A percentile compares a stretch with the other conserved stretches of the same genome.
These are phyloP conservation scores for Pomatostomus ruficeps DNA, from an alignment of 2,113 vertebrate species.

Conservation along the genomic window DNA sequence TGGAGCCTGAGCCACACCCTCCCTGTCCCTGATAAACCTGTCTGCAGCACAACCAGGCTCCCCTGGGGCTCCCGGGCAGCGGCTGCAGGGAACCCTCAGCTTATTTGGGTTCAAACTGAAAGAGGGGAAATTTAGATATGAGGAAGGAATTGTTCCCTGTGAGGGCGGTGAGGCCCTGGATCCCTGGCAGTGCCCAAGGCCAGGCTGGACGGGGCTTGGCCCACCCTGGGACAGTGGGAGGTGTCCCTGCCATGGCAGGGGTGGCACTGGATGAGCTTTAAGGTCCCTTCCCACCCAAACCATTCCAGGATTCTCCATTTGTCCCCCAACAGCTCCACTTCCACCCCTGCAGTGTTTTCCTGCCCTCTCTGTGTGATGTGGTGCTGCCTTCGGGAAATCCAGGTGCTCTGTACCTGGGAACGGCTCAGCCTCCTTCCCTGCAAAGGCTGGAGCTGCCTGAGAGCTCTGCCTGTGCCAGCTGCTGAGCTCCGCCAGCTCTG, in stretches of 20 bases:
- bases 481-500: accelerated
- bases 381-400: not conserved
- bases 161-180: not conserved
- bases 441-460: not conserved
- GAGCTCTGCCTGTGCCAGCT: not conserved
- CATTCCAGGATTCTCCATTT: not conserved
- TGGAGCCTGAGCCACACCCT: not conserved
- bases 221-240: not conserved
- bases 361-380: not conserved
- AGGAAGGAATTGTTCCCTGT: not conserved
- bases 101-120: not conserved
- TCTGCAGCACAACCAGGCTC: not conserved
- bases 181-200: not conserved
- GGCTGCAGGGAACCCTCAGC: not conserved
- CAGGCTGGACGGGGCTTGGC: not conserved
- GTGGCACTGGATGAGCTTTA: accelerated
- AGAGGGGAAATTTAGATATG: not conserved
- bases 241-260: not conserved
- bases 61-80: not conserved
- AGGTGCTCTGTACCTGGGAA: not conserved
- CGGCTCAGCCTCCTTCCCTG: not conserved
- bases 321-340: not conserved
- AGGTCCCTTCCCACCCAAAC: not conserved
- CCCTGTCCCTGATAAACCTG: not conserved
- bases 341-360: not conserved